A percentile compares a stretch with the other conserved stretches of the same genome.
phyloP scores from a whole-genome alignment of 2,888 invertebrate species.

The Amiota minor region DNA sequence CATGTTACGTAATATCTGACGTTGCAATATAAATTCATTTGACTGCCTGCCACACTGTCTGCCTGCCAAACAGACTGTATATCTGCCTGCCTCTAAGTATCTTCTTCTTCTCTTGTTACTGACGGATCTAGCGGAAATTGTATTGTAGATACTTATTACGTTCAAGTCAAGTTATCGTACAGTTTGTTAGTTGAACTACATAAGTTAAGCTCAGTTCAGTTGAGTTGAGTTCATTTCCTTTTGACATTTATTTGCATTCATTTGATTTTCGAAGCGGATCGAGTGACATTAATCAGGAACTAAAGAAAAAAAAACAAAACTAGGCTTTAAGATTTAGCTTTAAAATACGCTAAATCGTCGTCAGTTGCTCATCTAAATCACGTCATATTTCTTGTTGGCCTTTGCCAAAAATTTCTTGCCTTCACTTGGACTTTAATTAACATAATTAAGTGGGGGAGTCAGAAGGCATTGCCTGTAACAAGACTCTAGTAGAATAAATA shows the following conservation, averaged over 20 bases:
- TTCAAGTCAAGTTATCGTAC: not conserved
- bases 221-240: conserved; percentile 7
- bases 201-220: not conserved
- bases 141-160: conserved; percentile 8
- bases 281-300: conserved; percentile 3
- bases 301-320: not conserved
- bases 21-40: not conserved
- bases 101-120: too few relatives aligned
- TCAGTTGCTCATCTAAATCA: not conserved
- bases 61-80: not conserved
- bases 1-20: conserved; percentile 53
- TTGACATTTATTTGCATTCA: not conserved
- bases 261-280: not conserved
- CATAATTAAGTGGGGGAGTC: conserved; percentile 9
- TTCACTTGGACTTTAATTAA: conserved; percentile 14
- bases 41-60: not conserved
- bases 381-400: conserved; percentile 9
- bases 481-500: conserved; percentile 7
- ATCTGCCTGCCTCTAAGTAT: not conserved
- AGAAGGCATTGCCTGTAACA: not conserved
- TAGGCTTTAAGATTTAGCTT: not conserved
- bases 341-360: not conserved
- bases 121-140: conserved; percentile 25
- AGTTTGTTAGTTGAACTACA: not conserved
- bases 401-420: not conserved